Base-by-base conservation (phyloP, 2,888 invertebrate genomes). In the Onthophagus sagittarius region DNA sequence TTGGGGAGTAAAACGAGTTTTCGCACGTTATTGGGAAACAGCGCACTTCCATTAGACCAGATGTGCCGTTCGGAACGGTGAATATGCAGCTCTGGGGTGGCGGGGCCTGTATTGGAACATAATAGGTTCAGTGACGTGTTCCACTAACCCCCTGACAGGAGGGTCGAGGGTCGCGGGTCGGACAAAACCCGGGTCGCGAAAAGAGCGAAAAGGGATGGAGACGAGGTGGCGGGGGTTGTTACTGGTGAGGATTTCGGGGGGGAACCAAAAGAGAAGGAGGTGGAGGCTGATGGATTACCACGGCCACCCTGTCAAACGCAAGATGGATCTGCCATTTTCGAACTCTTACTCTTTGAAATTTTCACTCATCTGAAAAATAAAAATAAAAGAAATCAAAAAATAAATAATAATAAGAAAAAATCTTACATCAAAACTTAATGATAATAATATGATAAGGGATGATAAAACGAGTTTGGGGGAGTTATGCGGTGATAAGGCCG, bases 91-190 rank as follows among this genome's bases (percentile, higher is more conserved):
- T 67, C 67, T 53, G 39, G 39, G 23, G 77, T 77, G 76, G 76
- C 75, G 80, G 77, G 76, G 72, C 70, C 77, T 79, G 80, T 81
- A 80, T 80, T 80, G 84, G 84, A 84, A 85, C 85, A 85, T 85
- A 85, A 85, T 86, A 85, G 85, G 85, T 86, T 85, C 86, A 85
- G 84, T 85, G 85, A 85, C 85, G 85, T 85, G 85, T 86, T 86
- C 86, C 83, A 86, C 84, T 85, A 85, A 86, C 86, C 85, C 85
- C 39, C 39, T 53, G 39, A 53, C 39, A 53, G 39, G 39, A 85
- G 85, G 84, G 84, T 82, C 84, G 83, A 83, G 84, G 83, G 83
- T 83, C 83, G 82, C 81, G 81, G 80, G 81, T 82, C 82, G 82
- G 84, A 84, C 81, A 83, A 82, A 80, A 82, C 79, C 77, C 77